Percentiles rank a stretch among this genome's conserved stretches.
phyloP scores from a whole-genome alignment of 2,888 invertebrate genomes.

The Antitype chi region DNA sequence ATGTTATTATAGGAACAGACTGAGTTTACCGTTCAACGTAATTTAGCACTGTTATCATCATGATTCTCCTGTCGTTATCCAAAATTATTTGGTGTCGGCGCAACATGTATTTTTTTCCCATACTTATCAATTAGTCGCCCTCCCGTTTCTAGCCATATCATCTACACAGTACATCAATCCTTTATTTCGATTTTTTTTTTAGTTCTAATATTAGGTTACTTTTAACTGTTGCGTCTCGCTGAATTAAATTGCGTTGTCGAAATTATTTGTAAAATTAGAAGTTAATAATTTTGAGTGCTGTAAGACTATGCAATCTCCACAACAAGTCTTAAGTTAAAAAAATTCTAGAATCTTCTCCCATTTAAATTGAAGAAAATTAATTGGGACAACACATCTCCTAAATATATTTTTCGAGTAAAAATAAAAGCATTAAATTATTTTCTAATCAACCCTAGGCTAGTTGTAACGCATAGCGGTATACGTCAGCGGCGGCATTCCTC shows the following conservation, averaged over 20 bases:
- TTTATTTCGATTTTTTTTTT: background rate
- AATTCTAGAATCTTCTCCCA: background rate
- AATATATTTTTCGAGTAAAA: background rate
- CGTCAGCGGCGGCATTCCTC: constrained; percentile 71
- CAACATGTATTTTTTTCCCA: background rate
- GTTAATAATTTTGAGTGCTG: background rate
- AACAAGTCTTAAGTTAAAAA: background rate
- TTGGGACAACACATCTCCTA: background rate
- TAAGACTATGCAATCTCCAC: background rate
- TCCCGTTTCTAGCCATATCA: background rate
- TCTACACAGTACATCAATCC: background rate
- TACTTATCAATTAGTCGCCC: background rate
- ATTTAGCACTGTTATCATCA: background rate
- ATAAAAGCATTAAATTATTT: constrained; percentile 22
- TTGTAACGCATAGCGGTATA: constrained; percentile 38
- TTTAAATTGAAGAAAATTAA: background rate
- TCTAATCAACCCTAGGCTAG: constrained; percentile 37
- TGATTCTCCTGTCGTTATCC: background rate
- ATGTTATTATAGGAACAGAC: background rate
- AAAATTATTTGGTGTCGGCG: background rate
- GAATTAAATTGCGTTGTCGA: background rate
- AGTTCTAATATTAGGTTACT: background rate
- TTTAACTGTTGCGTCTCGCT: background rate
- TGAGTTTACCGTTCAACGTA: background rate
- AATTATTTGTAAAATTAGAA: background rate